Evolutionary conservation across 2,113 vertebrate species (phyloP).

Genomic region (Pterocles orientalis): DNA sequence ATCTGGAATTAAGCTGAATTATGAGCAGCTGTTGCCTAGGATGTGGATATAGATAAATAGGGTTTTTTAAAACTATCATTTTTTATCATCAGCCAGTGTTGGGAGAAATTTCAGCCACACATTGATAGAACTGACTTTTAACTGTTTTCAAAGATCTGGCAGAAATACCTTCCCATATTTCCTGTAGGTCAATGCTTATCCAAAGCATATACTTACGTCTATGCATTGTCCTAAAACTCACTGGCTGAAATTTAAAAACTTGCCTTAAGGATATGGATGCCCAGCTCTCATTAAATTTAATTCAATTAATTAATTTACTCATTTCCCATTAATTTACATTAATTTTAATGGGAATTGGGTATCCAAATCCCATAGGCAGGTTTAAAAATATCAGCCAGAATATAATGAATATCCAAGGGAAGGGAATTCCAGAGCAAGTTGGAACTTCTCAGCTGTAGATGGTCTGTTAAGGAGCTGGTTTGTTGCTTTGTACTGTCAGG

Average conservation of each 20-base stretch:
- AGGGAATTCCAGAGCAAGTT: not conserved
- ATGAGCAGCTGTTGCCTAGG: not conserved
- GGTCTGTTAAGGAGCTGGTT: not conserved
- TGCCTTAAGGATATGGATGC: constrained; percentile 50
- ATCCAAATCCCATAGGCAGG: constrained; percentile 46
- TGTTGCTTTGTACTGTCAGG: not conserved
- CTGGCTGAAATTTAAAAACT: not conserved
- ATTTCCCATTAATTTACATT: constrained; percentile 49
- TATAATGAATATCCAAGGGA: constrained; percentile 46
- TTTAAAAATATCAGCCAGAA: constrained; percentile 65
- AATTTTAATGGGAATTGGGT: constrained; percentile 58
- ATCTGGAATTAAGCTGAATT: constrained; percentile 9
- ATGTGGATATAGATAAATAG: not conserved
- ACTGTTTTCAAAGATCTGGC: not conserved
- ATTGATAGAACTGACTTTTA: not conserved
- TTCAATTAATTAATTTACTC: constrained; percentile 58
- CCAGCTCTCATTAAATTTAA: constrained; percentile 61
- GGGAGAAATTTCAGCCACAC: not conserved
- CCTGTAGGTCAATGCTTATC: not conserved
- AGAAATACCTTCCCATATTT: not conserved
- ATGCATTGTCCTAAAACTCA: not conserved
- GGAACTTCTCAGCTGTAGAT: not conserved
- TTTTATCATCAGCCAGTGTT: not conserved
- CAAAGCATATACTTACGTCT: not conserved
- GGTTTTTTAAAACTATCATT: not conserved